Conservation (phyloP, 1,140 invertebrate genomes). For the Atta cephalotes region DNA sequence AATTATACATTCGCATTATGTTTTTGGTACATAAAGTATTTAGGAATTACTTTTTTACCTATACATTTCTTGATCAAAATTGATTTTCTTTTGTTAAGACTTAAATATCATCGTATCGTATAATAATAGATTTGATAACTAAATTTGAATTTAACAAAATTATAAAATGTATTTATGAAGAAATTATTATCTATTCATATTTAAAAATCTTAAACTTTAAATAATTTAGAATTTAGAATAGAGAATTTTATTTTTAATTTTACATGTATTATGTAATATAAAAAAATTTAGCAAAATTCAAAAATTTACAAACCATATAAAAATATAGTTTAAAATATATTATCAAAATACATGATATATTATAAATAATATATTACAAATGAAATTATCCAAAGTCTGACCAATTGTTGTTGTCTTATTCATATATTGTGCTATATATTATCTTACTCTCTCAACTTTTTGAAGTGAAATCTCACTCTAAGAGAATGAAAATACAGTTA, state of each 20-base stretch:
- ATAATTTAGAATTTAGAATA: neutral
- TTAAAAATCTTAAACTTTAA: neutral
- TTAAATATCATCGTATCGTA: neutral
- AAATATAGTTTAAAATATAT: neutral
- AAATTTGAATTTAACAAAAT: neutral
- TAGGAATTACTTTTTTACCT: neutral
- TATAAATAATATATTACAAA: neutral
- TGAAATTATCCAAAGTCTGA: neutral
- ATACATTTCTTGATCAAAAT: neutral
- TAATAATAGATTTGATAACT: neutral
- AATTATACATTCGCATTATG: neutral
- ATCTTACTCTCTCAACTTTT: too few species aligned
- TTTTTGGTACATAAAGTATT: neutral
- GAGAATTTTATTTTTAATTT: neutral
- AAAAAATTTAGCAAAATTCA: neutral
- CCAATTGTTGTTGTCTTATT: neutral
- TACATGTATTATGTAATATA: neutral
- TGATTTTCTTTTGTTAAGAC: neutral
- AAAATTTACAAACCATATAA: neutral
- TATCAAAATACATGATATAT: neutral
- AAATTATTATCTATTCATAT: neutral
- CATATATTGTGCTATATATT: too few species aligned
- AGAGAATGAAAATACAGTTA: too few species aligned
- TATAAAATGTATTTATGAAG: neutral
- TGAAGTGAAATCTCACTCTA: too few species aligned